Evolutionary conservation across 2,113 vertebrate genomes (phyloP), one percentile per base, ranked within the genome.

Genomic region (Tragelaphus scriptus): DNA sequence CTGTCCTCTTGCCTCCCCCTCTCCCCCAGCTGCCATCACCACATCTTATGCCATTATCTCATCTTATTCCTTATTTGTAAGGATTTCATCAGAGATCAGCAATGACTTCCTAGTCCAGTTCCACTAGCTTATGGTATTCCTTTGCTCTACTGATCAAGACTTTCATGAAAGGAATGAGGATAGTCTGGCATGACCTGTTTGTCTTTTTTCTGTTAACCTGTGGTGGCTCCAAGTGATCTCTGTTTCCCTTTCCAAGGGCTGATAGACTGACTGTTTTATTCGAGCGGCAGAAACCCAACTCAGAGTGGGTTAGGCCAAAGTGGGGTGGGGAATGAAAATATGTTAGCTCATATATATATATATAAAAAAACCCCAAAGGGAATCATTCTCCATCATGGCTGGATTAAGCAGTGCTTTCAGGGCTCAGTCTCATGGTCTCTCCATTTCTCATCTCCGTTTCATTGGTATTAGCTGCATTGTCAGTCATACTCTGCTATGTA

Each of bases 181-280:
- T 55, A 94, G 7, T 44, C 81, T 91, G 44, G 75, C 25, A 53
- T 36, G 85, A 92, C 85, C 63, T 90, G 68, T 79, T 91, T 85
- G 6, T 30, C 11, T 36, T 49, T 79, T 81, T 85, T 17, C 40
- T 88, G 36, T 88, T 89, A 44, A 68, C 63, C 59, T 87, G 1
- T n/a, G 12, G 68, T 91, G 58, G 53, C 68, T 90, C 58, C 19
- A 77, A 65, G 32, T 84, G 91, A 82, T 80, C 30, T 92, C 55
- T 91, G 23, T 93, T 93, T 92, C 87, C 28, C 14, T 88, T 96
- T 93, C 56, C 11, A 95, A 97, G 32, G 77, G 23, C 65, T 94
- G 61, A 85, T 23, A 75, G 47, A 53, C 68, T 84, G 30, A 91
- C 61, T 82, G 32, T 93, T 93, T 92, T 90, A 82, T 56, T 93